Evolutionary conservation across 2,888 invertebrate species (phyloP).

Genomic region (Agrilus biguttatus): DNA sequence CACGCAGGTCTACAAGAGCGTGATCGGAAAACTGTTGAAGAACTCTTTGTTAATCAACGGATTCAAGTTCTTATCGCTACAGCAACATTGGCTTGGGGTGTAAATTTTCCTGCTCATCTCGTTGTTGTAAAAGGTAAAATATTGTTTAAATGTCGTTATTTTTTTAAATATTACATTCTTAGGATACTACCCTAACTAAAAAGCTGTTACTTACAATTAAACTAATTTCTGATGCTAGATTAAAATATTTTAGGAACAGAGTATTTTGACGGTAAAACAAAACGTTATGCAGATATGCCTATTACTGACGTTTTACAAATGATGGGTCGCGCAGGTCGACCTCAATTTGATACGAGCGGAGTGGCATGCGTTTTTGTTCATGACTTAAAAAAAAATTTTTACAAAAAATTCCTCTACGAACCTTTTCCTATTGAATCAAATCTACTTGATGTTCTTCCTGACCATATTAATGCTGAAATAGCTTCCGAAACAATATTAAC

Average conservation of each 20-base stretch:
- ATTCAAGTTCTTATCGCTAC: conserved; percentile 95
- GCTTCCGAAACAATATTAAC: conserved; percentile 90
- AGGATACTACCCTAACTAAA: too few relatives aligned
- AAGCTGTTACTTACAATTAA: too few relatives aligned
- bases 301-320: conserved; percentile 99
- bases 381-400: conserved; percentile 96
- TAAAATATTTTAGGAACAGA: conserved; percentile 54
- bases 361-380: conserved; percentile 82
- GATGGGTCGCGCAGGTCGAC: conserved; percentile 98
- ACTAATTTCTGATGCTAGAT: too few relatives aligned
- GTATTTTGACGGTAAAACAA: conserved; percentile 92
- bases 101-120: conserved; percentile 95
- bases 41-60: conserved; percentile 85
- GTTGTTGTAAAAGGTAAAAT: conserved; percentile 72
- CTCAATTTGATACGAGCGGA: conserved; percentile 90
- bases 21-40: conserved; percentile 84
- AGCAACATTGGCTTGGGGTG: conserved; percentile 97
- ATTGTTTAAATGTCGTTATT: too few relatives aligned
- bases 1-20: conserved; percentile 93
- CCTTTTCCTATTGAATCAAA: conserved; percentile 99
- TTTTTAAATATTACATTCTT: too few relatives aligned
- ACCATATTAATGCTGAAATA: conserved; percentile 95
- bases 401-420: conserved; percentile 97
- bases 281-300: conserved; percentile 97
- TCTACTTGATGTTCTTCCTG: conserved; percentile 76